Evolutionary conservation across 2,888 invertebrate species (phyloP).

Genomic region (Orchesellides sinensis): DNA sequence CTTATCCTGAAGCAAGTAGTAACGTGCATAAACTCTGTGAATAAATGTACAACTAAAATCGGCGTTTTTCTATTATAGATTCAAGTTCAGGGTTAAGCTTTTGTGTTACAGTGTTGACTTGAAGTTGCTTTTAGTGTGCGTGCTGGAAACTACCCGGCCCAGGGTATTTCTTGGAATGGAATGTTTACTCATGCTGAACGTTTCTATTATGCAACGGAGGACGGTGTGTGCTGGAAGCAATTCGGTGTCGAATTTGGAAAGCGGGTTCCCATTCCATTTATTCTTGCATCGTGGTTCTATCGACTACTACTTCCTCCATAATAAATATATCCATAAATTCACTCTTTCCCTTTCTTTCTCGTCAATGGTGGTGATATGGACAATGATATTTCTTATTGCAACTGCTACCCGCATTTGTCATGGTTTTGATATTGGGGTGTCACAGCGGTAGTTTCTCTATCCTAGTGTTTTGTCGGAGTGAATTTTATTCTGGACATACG

Average conservation of each 20-base stretch:
- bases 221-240: background rate
- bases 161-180: constrained; percentile 43
- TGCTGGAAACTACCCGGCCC: constrained; percentile 30
- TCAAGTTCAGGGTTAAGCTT: constrained; percentile 49
- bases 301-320: constrained; percentile 17
- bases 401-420: constrained; percentile 15
- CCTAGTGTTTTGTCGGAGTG: constrained; percentile 18
- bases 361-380: background rate
- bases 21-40: background rate
- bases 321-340: constrained; percentile 25
- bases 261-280: background rate
- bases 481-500: too few species aligned
- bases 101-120: background rate
- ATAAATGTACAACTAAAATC: background rate
- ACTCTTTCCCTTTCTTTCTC: constrained; percentile 4
- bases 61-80: background rate
- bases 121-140: background rate
- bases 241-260: background rate
- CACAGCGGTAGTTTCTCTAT: constrained; percentile 11
- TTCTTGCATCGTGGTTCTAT: too few species aligned
- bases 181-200: constrained; percentile 54
- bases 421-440: constrained; percentile 14
- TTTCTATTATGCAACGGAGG: constrained; percentile 37
- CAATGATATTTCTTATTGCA: background rate
- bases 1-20: background rate